A percentile compares a stretch with the other conserved stretches of the same genome.
phyloP scores from a whole-genome alignment of 2,888 invertebrate species.

The Melinopterus prodromus region DNA sequence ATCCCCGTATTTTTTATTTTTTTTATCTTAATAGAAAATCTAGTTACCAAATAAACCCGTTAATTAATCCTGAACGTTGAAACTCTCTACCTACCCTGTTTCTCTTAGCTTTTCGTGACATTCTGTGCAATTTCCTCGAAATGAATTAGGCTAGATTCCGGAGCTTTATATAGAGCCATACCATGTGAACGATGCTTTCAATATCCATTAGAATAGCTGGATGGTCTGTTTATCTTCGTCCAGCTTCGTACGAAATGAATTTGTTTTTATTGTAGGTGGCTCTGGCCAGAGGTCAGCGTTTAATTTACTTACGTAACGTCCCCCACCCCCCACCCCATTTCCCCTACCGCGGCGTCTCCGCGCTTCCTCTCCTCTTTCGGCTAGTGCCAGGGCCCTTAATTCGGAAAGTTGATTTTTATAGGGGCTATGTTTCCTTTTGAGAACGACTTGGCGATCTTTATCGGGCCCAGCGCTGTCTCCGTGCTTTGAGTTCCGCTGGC shows the following conservation, averaged over 20 bases:
- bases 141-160: neutral
- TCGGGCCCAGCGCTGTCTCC: slow-evolving; percentile 12
- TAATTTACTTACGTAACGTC: slow-evolving; percentile 36
- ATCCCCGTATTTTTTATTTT: too few species aligned
- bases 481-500: slow-evolving; percentile 10
- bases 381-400: slow-evolving; percentile 22
- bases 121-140: neutral
- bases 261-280: slow-evolving; percentile 15
- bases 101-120: neutral
- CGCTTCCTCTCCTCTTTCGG: neutral
- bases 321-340: slow-evolving; percentile 21
- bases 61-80: too few species aligned
- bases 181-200: slow-evolving; percentile 12
- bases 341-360: slow-evolving; percentile 25
- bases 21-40: too few species aligned
- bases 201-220: slow-evolving; percentile 24
- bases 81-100: too few species aligned
- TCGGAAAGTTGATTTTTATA: slow-evolving; percentile 40
- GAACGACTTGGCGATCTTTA: slow-evolving; percentile 38
- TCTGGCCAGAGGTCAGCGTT: slow-evolving; percentile 34
- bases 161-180: neutral
- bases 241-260: neutral
- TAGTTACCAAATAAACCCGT: neutral
- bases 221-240: slow-evolving; percentile 22
- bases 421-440: slow-evolving; percentile 36